Conservation (phyloP, 1,140 invertebrate species). For the Drosophila bipectinata region DNA sequence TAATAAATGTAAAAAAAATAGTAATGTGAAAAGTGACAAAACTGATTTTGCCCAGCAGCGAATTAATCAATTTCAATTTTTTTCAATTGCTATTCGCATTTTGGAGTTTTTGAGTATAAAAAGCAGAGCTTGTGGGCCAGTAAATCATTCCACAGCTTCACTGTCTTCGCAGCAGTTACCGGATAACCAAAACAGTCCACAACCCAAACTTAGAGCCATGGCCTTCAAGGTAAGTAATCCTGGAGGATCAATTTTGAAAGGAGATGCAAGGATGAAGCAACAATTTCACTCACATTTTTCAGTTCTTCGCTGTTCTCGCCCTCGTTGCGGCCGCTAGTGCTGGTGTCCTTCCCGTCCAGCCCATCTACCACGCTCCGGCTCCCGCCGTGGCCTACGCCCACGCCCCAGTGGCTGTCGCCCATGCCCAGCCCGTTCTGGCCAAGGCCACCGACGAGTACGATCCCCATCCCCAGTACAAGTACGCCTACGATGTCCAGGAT, state of each 20-base stretch:
- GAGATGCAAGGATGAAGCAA: not conserved
- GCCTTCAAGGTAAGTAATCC: constrained; percentile 65
- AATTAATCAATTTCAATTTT: constrained; percentile 62
- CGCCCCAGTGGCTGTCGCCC: constrained; percentile 57
- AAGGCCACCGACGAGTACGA: constrained; percentile 74
- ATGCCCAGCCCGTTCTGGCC: constrained; percentile 63
- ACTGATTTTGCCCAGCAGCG: constrained; percentile 49
- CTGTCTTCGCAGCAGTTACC: constrained; percentile 52
- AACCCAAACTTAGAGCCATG: constrained; percentile 56
- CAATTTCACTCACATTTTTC: not conserved
- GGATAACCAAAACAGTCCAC: constrained; percentile 41
- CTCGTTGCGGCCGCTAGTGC: constrained; percentile 65
- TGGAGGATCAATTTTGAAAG: not conserved
- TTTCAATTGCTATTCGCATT: constrained; percentile 40
- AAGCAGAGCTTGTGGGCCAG: constrained; percentile 38
- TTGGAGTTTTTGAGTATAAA: constrained; percentile 60
- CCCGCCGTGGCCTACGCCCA: constrained; percentile 64
- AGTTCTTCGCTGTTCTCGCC: constrained; percentile 70
- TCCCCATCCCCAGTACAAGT: constrained; percentile 85
- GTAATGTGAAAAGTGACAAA: constrained; percentile 64
- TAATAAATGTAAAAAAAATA: constrained; percentile 22
- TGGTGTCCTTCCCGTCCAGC: constrained; percentile 63
- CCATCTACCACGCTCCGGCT: constrained; percentile 60
- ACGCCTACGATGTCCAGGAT: constrained; percentile 85
- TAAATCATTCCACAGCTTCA: constrained; percentile 74